These are phyloP conservation scores for Ranitomeya variabilis DNA, from an alignment of 2,113 vertebrate species.

Conservation along the genomic window DNA sequence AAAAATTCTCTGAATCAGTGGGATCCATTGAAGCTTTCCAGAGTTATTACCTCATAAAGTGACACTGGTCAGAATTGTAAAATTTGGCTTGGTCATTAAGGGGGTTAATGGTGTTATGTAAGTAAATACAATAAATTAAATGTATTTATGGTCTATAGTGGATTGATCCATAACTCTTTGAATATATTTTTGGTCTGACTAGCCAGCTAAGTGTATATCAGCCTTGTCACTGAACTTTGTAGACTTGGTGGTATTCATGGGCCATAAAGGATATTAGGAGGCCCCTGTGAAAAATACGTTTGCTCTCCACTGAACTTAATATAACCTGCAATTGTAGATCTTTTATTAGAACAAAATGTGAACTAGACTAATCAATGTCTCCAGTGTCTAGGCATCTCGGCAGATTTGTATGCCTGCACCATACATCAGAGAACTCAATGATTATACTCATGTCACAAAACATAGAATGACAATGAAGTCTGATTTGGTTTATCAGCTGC, in stretches of 20 bases:
- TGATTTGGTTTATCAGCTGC: conserved; percentile 28
- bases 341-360: neutral
- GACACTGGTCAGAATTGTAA: too few relatives aligned
- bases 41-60: too few relatives aligned
- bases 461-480: conserved; percentile 14
- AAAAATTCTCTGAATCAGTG: too few relatives aligned
- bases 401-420: neutral
- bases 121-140: too few relatives aligned
- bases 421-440: conserved; percentile 12
- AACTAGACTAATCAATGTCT: neutral
- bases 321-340: neutral
- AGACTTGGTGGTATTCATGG: neutral
- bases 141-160: too few relatives aligned
- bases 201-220: neutral
- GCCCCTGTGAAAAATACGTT: neutral
- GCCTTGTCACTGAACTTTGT: neutral
- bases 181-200: neutral
- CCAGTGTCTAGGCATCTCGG: neutral
- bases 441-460: neutral
- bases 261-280: neutral
- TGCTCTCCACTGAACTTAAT: neutral
- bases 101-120: too few relatives aligned
- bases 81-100: too few relatives aligned
- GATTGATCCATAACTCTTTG: neutral
- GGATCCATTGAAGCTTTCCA: too few relatives aligned